phyloP scores from a whole-genome alignment of 1,140 invertebrate genomes.

The Zaprionus capensis region DNA sequence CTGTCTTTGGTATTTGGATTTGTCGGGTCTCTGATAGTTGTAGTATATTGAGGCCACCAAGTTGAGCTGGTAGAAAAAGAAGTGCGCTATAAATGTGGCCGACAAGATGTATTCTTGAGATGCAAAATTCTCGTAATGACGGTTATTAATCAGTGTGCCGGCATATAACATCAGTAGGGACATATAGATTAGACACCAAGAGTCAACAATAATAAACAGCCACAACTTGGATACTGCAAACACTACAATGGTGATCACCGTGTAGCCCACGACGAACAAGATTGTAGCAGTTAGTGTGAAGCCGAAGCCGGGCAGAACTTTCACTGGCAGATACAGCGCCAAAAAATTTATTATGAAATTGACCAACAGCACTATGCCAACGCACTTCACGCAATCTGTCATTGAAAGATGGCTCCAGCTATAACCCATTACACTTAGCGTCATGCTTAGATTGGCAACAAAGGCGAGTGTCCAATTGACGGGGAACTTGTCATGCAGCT shows the following conservation, averaged over 20 bases:
- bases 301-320: slow-evolving; percentile 18
- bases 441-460: slow-evolving; percentile 17
- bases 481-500: slow-evolving; percentile 25
- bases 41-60: not conserved
- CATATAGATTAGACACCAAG: slow-evolving; percentile 13
- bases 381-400: not conserved
- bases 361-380: not conserved
- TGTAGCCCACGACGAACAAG: slow-evolving; percentile 13
- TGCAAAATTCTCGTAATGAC: not conserved
- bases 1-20: too few species aligned
- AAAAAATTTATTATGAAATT: not conserved
- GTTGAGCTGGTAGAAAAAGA: slow-evolving; percentile 36
- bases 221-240: not conserved
- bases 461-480: slow-evolving; percentile 44
- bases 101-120: slow-evolving; percentile 28
- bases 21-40: too few species aligned
- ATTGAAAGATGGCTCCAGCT: not conserved
- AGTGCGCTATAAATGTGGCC: slow-evolving; percentile 36
- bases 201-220: not conserved
- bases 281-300: slow-evolving; percentile 18
- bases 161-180: slow-evolving; percentile 24
- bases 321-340: slow-evolving; percentile 39
- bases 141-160: slow-evolving; percentile 42
- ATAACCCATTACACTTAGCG: slow-evolving; percentile 5
- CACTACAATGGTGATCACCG: not conserved